Evolutionary conservation across 2,888 invertebrate genomes (phyloP), one percentile per base, ranked within the genome.

Genomic region (Pyrocoelia pectoralis): DNA sequence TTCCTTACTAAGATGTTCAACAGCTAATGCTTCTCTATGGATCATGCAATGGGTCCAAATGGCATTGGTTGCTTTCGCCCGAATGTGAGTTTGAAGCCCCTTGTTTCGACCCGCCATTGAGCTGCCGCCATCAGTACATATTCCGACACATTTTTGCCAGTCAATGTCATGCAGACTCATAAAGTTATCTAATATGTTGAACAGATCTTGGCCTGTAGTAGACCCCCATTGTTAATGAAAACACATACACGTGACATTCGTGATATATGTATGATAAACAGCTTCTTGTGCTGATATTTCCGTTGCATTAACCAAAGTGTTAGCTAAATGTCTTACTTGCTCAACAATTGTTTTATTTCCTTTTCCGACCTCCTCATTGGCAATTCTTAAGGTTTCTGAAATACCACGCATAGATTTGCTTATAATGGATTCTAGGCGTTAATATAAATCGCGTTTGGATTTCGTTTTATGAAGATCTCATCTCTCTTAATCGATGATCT

Each of bases 231-330:
- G 33, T 29, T 52, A 12, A 52, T 52, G 19, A 29, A 52, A 10
- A 52, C 14, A n/a, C 12, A 12, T n/a, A 4, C 12, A 3, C 52
- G 2, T n/a, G 52, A 52, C 52, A 52, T 52, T 24, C 29, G 29
- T 4, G 52, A 52, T 2, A 52, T 9, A 13, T 52, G 14, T 24
- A 52, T 52, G 52, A 52, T 52, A 52, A 6, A 52, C 29, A 2
- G 52, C 52, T 52, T 52, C 52, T 52, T 52, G 52, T 15, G 52
- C 52, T 33, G 52, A 52, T 3, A 52, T 52, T 52, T 52, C 52
- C 13, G 52, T 52, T 1, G 33, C 52, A 14, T 52, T 52, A 12
- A 52, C 52, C 12, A 52, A 15, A 2, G 52, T 52, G 14, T 52
- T 52, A 15, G 52, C 29, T 9, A 52, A 33, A 52, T 52, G 52